A percentile compares a stretch with the other conserved stretches of the same genome.
phyloP scores from a whole-genome alignment of 2,797 vertebrate species.

The Semotilus atromaculatus region DNA sequence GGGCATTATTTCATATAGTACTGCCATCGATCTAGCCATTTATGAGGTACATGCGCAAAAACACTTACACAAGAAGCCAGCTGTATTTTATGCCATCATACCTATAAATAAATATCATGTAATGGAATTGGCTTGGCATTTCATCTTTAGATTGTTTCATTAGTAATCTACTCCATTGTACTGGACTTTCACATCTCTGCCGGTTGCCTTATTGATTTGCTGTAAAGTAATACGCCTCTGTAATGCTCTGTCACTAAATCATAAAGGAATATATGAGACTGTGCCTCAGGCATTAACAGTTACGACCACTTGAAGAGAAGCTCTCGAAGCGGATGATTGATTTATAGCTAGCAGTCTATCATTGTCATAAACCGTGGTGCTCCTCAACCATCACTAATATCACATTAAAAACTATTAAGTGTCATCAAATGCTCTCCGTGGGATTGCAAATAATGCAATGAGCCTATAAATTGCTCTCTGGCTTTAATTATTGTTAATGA shows the following conservation, averaged over 20 bases:
- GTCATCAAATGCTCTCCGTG: not conserved
- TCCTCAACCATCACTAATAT: conserved; percentile 11
- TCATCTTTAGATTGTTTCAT: conserved; percentile 6
- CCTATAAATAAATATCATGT: conserved; percentile 6
- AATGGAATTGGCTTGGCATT: conserved; percentile 27
- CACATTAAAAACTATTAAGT: conserved; percentile 23
- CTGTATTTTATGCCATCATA: not conserved
- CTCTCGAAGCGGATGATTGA: not conserved
- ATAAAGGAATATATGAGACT: not conserved
- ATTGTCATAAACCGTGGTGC: not conserved
- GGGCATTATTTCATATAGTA: conserved; percentile 87
- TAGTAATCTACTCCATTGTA: not conserved
- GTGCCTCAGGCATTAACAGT: not conserved
- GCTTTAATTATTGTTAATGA: conserved; percentile 9
- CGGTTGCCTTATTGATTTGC: conserved; percentile 13
- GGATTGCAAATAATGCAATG: not conserved
- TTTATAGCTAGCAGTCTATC: conserved; percentile 6
- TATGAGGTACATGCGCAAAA: conserved; percentile 84
- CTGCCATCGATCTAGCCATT: conserved; percentile 92
- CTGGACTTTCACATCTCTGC: not conserved
- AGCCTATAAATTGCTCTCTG: not conserved
- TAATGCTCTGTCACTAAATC: conserved; percentile 23
- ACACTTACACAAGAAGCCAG: not conserved
- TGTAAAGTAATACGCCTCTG: not conserved
- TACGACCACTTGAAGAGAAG: not conserved